phyloP scores from a whole-genome alignment of 2,113 vertebrate species.

The Megaceryle maxima region DNA sequence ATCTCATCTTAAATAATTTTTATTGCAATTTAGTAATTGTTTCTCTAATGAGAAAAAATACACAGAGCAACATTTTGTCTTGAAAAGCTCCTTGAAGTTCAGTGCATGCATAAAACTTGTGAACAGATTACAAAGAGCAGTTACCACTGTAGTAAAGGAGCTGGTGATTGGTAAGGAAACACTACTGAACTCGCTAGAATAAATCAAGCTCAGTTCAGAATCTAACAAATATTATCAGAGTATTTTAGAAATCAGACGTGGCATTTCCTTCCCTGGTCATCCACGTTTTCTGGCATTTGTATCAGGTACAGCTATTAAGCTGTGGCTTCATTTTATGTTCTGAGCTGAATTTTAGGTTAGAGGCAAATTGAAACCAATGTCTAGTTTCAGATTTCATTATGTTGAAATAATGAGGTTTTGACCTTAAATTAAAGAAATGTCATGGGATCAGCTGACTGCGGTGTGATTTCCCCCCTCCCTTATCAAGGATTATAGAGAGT shows the following conservation, averaged over 20 bases:
- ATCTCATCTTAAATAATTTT: not conserved
- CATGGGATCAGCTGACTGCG: not conserved
- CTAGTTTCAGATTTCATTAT: slow-evolving; percentile 9
- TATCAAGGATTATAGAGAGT: not conserved
- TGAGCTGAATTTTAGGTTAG: not conserved
- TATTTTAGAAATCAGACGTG: not conserved
- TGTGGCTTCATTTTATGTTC: not conserved
- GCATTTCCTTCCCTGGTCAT: not conserved
- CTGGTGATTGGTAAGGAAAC: not conserved
- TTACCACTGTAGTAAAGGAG: not conserved
- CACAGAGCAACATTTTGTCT: not conserved
- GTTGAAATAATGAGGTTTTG: not conserved
- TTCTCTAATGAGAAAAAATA: not conserved
- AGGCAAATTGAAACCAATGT: not conserved
- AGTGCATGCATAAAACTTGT: not conserved
- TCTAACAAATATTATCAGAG: not conserved
- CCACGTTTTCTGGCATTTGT: not conserved
- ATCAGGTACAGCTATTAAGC: not conserved
- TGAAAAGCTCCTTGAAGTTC: not conserved
- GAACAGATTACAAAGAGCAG: not conserved
- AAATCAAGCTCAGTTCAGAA: not conserved
- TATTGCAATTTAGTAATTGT: not conserved
- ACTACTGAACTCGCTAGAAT: not conserved
- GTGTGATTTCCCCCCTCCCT: not conserved
- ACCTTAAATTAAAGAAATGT: slow-evolving; percentile 4